Conservation (phyloP, 1,140 invertebrate genomes). For the Belonocnema kinseyi region DNA sequence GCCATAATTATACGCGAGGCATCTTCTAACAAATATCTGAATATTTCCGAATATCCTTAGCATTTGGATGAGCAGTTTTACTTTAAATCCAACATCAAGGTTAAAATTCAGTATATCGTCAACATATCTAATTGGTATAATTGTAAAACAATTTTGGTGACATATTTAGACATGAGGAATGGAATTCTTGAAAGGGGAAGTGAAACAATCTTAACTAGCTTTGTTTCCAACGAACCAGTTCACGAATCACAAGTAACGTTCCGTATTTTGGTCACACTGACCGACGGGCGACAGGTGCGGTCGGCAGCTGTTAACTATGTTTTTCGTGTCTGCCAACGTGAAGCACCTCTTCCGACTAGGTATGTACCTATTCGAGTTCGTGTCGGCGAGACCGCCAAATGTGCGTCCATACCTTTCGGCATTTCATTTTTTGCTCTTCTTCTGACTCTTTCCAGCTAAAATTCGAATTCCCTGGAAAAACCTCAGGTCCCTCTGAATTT, state of each 20-base stretch:
- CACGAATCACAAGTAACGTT: conserved; percentile 53
- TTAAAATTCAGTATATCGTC: no score
- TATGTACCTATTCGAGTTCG: conserved; percentile 35
- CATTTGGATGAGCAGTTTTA: no score
- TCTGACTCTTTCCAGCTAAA: neutral
- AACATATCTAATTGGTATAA: no score
- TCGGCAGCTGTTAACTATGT: conserved; percentile 64
- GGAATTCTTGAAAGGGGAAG: neutral
- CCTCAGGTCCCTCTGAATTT: no score
- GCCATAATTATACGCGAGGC: neutral
- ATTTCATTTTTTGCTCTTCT: conserved; percentile 3
- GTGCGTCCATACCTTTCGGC: conserved; percentile 38
- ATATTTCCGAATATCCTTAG: no score
- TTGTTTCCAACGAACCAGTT: conserved; percentile 26
- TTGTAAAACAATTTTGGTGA: no score
- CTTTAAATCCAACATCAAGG: no score
- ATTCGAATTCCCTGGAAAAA: neutral
- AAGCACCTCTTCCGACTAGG: conserved; percentile 51
- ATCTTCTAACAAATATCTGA: no score
- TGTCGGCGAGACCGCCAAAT: conserved; percentile 31
- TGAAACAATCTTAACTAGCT: neutral
- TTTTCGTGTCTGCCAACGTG: conserved; percentile 64
- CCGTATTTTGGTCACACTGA: conserved; percentile 67
- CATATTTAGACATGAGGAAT: neutral
- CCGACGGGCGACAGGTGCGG: conserved; percentile 55